Percentiles rank a stretch among this genome's conserved stretches.
Conservation (phyloP, 2,113 vertebrate species). For the Syrrhaptes paradoxus region DNA sequence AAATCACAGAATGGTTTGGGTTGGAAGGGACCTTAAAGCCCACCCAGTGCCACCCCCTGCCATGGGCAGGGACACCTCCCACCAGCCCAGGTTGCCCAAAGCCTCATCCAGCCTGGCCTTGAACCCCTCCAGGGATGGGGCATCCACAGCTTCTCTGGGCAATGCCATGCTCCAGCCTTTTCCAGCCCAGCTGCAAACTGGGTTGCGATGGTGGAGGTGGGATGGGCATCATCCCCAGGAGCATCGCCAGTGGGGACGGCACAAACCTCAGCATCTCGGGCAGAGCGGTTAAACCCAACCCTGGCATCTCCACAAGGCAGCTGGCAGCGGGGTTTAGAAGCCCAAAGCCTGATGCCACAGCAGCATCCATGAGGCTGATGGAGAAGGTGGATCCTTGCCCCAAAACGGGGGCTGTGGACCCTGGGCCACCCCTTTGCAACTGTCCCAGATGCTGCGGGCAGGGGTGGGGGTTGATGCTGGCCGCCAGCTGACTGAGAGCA, state of each 20-base stretch:
- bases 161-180: fast-evolving
- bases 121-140: no score
- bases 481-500: neutral
- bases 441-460: neutral
- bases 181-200: neutral
- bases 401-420: neutral
- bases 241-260: no score
- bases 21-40: no score
- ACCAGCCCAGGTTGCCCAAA: no score
- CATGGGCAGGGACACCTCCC: no score
- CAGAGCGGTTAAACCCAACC: neutral
- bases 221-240: neutral
- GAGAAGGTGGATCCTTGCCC: neutral
- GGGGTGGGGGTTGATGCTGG: neutral
- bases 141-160: no score
- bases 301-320: neutral
- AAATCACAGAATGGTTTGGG: neutral
- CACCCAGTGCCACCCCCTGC: no score
- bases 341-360: neutral
- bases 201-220: neutral
- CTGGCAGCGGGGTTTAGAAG: neutral
- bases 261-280: neutral
- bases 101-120: no score
- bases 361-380: neutral
- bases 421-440: no score